Evolutionary conservation across 2,888 invertebrate genomes (phyloP), one percentile per base, ranked within the genome.

Genomic region (Trissonchulus sp.): DNA sequence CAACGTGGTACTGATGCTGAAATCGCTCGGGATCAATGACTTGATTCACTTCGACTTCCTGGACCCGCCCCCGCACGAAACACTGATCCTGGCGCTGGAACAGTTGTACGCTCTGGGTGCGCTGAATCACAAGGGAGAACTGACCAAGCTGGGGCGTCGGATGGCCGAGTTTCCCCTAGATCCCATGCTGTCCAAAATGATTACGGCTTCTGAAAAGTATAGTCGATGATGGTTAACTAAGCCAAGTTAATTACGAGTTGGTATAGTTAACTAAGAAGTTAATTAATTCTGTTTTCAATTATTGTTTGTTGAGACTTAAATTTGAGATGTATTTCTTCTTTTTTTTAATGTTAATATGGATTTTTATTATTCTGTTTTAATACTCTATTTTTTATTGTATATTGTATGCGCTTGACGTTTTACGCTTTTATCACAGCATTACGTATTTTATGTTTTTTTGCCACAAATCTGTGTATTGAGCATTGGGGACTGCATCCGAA

Each of bases 111-210:
- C 98, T 0, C 88, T 99, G 71, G 97, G 98, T 2, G 98, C 98
- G 0, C 88, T 99, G 18, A 98, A 99, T 88, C 97, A 99, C 88
- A 91, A 92, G 81, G 99, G 98, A 0, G 96, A 98, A 87, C 87
- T 99, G 74, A 99, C 99, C 0, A 97, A 95, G 86, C 88, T 97
- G 77, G 99, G 99, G 0, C 88, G 99, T 79, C 88, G 94, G 84
- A 99, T 99, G 99, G 99, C 99, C 0, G 99, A 99, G 86, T 97
- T 99, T 86, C 99, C 99, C 0, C 91, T 95, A 18, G 97, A 99
- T 87, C 98, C 99, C 0, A 94, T 96, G 94, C 92, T 99, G 90
- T 94, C 95, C 0, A 98, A 98, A 88, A 97, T 97, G 94, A 88
- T 99, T 75, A 85, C 99, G 73, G 97, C 98, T 0, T 93, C 96